Evolutionary conservation across 1,140 invertebrate species (phyloP).

Genomic region (Drosophila virilis): DNA sequence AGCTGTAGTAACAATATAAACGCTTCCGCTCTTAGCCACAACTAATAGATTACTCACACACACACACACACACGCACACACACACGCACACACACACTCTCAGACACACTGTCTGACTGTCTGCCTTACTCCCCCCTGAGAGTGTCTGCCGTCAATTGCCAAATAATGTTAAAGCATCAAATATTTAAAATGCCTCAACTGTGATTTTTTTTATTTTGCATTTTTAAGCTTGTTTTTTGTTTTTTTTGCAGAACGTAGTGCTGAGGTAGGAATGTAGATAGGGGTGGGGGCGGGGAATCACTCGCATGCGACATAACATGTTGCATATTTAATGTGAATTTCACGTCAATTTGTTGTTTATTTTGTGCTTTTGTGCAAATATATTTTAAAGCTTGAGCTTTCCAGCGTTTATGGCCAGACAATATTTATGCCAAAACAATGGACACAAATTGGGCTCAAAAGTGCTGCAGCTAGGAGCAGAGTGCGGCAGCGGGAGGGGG

Average conservation of each 20-base stretch:
- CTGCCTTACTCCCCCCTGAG: not conserved
- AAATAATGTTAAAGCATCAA: slow-evolving; percentile 70
- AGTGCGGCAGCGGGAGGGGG: not conserved
- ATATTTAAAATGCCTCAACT: slow-evolving; percentile 73
- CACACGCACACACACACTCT: not conserved
- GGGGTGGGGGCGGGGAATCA: not conserved
- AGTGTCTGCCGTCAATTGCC: slow-evolving; percentile 61
- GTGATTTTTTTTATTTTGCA: slow-evolving; percentile 22
- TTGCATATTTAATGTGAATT: slow-evolving; percentile 75
- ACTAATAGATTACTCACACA: slow-evolving; percentile 54
- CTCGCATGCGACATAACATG: slow-evolving; percentile 74
- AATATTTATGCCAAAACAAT: slow-evolving; percentile 37
- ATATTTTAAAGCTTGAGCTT: slow-evolving; percentile 71
- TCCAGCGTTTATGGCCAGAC: slow-evolving; percentile 33
- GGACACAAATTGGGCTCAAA: not conserved
- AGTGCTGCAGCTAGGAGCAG: no score
- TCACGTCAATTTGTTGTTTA: slow-evolving; percentile 46
- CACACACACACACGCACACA: not conserved
- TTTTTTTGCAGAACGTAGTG: not conserved
- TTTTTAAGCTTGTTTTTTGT: not conserved
- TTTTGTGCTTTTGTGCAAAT: slow-evolving; percentile 38
- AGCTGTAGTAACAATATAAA: slow-evolving; percentile 59
- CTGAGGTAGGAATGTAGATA: no score
- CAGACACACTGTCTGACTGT: no score
- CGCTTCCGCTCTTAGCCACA: slow-evolving; percentile 47